A percentile compares a stretch with the other conserved stretches of the same genome.
These are phyloP conservation scores for sheep (Ovis aries) DNA, from an alignment of 2,113 vertebrate genomes.

Conservation along the genomic window DNA sequence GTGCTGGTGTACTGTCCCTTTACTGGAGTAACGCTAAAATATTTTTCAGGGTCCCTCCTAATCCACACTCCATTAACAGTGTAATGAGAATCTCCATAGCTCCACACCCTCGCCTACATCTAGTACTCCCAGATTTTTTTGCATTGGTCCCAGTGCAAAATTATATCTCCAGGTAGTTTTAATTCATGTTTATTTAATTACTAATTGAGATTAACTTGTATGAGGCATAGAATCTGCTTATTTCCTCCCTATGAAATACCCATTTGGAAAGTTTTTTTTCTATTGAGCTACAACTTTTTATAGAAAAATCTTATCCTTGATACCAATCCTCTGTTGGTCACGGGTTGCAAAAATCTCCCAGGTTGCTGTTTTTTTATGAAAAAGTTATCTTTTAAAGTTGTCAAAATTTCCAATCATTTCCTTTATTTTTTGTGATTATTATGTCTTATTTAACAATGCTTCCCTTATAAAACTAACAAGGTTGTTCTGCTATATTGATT, in stretches of 20 bases:
- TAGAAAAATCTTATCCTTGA: not conserved
- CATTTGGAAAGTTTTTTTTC: not conserved
- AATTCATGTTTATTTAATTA: not conserved
- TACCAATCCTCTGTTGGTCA: not conserved
- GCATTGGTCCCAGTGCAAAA: not conserved
- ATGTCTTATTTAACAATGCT: not conserved
- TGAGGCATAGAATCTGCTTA: not conserved
- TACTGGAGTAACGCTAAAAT: not conserved
- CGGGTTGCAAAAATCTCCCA: not conserved
- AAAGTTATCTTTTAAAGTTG: not conserved
- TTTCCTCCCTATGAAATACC: not conserved
- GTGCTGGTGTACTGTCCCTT: not conserved
- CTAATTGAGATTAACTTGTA: not conserved
- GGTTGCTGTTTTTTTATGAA: not conserved
- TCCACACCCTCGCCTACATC: not conserved
- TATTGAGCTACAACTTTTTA: not conserved
- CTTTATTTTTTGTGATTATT: not conserved
- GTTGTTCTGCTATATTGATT: not conserved
- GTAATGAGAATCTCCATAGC: not conserved
- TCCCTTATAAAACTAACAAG: not conserved
- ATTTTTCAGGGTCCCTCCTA: not conserved
- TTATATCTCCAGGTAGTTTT: not conserved
- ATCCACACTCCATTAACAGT: not conserved
- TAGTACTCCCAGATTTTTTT: not conserved
- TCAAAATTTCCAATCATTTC: not conserved